Percentiles rank a stretch among this genome's conserved stretches.
Evolutionary conservation across 2,113 vertebrate species (phyloP).

Genomic region (Dendropsophus ebraccatus): DNA sequence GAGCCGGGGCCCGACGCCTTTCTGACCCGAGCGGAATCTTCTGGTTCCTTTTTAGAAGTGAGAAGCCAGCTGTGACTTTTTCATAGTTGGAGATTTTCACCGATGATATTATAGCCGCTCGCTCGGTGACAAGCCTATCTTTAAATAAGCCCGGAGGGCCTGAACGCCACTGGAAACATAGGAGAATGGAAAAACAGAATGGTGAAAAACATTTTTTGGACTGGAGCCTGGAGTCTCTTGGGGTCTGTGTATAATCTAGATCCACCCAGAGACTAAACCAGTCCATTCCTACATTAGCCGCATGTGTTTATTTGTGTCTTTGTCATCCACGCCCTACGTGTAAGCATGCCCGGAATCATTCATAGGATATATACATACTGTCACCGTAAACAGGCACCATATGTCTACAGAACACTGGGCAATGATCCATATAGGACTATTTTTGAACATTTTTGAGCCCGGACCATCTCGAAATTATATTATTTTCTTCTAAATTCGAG

Average conservation of each 20-base stretch:
- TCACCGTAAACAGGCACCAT: no score
- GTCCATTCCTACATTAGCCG: constrained; percentile 21
- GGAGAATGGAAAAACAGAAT: constrained; percentile 56
- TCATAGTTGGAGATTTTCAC: not conserved
- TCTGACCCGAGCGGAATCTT: not conserved
- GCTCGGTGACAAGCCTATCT: constrained; percentile 11
- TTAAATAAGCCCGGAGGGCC: constrained; percentile 28
- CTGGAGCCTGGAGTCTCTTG: constrained; percentile 48
- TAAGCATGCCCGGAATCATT: not conserved
- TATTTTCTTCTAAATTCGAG: not conserved
- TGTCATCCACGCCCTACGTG: constrained; percentile 25
- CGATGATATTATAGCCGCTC: constrained; percentile 3
- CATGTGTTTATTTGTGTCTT: constrained; percentile 36
- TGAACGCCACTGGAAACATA: constrained; percentile 54
- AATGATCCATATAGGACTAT: not conserved
- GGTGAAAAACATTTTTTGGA: constrained; percentile 47
- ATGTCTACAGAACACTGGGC: no score
- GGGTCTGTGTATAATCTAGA: constrained; percentile 45
- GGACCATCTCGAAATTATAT: not conserved
- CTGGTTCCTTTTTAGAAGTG: not conserved
- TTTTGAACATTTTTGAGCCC: not conserved
- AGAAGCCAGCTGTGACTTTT: not conserved
- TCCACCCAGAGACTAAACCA: constrained; percentile 49
- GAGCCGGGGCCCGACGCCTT: not conserved
- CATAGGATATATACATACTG: not conserved